Base-by-base conservation (phyloP, 2,888 invertebrate genomes). In the Spodoptera littoralis region DNA sequence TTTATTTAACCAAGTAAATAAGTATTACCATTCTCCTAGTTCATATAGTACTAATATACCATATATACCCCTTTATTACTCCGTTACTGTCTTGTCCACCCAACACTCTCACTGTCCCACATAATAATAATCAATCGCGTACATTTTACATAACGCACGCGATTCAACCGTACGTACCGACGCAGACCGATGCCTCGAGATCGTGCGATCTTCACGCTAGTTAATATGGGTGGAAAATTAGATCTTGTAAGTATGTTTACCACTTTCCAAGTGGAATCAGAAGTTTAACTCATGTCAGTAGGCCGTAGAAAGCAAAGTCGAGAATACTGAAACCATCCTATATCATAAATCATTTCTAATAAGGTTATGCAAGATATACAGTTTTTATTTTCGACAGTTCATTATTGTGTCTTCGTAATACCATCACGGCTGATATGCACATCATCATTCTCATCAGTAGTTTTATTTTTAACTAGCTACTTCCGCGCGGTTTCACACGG, bases 201-300 rank as follows among this genome's bases (percentile, higher is more conserved):
- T 81, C 77, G 69, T 81, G 70, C 68, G 64, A 84, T 84, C 82
- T 85, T 84, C 71, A 82, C 73, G 84, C 81, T 80, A 56, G 56
- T 76, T 73, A 74, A 75, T 65, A 49, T 61, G 67, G 67, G 65
- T 46, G 71, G 78, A 73, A 69, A 80, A 77, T 76, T 70, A 59
- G 64, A 66, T 76, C 68, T 64, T 57, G 52, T 47, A 56, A 49
- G 61, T 30, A 55, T 54, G 36, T 51, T 47, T 8, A 24, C 8
- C 62, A 64, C 18, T 18, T 4, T 22, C 6, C 24, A 60, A 36
- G 1, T n/a, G 0, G 0, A 0, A 6, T 36, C 24, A 66, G 79
- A 58, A 79, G 60, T 41, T 41, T 12, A 8, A 22, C 36, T 36
- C 8, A 27, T 3, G 27, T 27, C 27, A 5, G 27, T 27, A 27